These are phyloP conservation scores for Eulemur coronatus DNA, from an alignment of 2,797 vertebrate species.

Conservation along the genomic window DNA sequence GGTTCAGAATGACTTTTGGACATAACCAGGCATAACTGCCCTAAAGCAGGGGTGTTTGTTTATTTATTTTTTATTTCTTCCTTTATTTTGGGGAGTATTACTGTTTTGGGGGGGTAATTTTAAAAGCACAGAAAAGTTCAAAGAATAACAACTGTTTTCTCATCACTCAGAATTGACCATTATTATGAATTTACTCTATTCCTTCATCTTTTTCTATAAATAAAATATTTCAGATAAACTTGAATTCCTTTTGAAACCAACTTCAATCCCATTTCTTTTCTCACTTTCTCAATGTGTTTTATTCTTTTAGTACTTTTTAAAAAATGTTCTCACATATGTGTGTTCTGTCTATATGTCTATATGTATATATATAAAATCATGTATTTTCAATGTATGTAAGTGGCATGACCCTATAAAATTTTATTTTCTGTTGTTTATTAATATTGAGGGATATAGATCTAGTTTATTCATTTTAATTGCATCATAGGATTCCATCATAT, in stretches of 20 bases:
- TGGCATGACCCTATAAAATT: background rate
- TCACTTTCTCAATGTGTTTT: background rate
- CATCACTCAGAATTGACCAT: background rate
- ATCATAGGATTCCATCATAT: background rate
- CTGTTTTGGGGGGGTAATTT: background rate
- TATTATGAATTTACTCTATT: background rate
- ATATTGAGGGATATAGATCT: background rate
- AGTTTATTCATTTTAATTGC: background rate
- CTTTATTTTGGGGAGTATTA: background rate
- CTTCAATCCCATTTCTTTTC: background rate
- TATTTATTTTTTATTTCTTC: background rate
- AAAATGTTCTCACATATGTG: background rate
- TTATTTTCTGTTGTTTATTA: background rate
- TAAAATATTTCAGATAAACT: background rate
- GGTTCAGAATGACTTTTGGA: background rate
- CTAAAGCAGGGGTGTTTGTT: background rate
- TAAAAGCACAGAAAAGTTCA: background rate
- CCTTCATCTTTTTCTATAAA: background rate
- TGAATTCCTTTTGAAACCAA: background rate
- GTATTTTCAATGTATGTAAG: background rate
- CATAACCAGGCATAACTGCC: rapidly evolving
- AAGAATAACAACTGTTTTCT: background rate
- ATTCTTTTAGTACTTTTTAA: background rate
- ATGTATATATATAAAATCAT: background rate
- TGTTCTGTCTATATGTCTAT: background rate